Evolutionary conservation across 2,113 vertebrate species (phyloP), one percentile per base, ranked within the genome.

Genomic region (Nannobrachium achirus): DNA sequence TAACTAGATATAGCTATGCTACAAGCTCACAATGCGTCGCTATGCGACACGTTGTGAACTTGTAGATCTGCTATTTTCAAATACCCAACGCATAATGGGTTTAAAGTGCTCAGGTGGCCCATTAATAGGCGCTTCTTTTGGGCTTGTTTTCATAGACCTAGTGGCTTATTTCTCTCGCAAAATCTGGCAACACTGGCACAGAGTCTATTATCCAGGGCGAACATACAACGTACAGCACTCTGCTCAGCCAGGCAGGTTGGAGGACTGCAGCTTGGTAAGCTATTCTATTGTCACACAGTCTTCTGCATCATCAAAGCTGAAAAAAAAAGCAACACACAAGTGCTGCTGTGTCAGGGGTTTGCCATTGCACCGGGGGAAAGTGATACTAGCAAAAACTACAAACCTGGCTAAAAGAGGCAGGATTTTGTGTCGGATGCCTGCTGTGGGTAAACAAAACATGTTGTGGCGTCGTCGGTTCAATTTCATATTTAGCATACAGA

Each of bases 381-480:
- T 51, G 61, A 69, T 64, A 42, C 18, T 10, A 39, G 63, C 71
- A 73, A 50, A 70, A 77, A 60, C 25, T 61, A 6, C 9, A 20
- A 66, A 58, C 33, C 49, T 62, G 1, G 15, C 42, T 18, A 10
- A 63, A 70, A 63, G 13, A 49, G 25, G 14, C 15, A 6, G 19
- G 48, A 51, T 72, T 79, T 57, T 51, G 25, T 18, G 73, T 66
- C 63, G 64, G 56, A 42, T 64, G 44, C 55, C n/a, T n/a, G n/a
- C n/a, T n/a, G n/a, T 16, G 20, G 10, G 58, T 65, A 46, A 71
- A 48, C 48, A 59, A 10, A 50, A 56, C 15, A 1, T 48, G 58
- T 60, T 63, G 52, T 2, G 42, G 4, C 4, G 20, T 25, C 6
- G 25, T 33, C 25, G 1, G 25, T 33, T 33, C 25, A 33, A 5